Conservation (phyloP, 2,888 invertebrate genomes). For the Acholoe squamosa region DNA sequence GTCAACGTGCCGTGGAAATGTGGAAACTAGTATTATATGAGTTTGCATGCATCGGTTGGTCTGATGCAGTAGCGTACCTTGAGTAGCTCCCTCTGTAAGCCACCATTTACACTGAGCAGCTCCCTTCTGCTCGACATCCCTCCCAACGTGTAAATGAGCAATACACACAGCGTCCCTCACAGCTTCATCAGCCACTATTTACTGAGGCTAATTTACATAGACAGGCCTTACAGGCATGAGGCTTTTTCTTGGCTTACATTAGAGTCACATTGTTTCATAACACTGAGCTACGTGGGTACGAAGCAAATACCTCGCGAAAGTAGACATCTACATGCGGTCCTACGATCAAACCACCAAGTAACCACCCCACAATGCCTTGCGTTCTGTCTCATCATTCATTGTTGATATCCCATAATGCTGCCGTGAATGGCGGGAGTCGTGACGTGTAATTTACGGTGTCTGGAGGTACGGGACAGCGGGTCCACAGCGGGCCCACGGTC, state of each 20-base stretch:
- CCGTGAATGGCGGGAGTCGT: background rate
- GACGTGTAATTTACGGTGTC: too few species aligned
- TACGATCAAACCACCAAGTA: background rate
- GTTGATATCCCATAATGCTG: slow-evolving; percentile 24
- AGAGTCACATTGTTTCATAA: background rate
- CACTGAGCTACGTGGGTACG: background rate
- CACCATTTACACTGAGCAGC: background rate
- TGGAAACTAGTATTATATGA: too few species aligned
- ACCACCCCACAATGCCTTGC: background rate
- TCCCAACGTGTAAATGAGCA: slow-evolving; percentile 18
- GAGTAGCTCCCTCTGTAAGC: background rate
- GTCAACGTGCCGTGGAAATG: too few species aligned
- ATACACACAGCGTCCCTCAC: background rate
- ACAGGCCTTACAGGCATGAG: background rate
- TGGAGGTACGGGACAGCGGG: too few species aligned
- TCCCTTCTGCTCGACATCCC: background rate
- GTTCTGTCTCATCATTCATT: slow-evolving; percentile 2
- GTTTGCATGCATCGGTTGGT: too few species aligned
- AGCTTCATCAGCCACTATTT: slow-evolving; percentile 31
- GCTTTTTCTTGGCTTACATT: background rate
- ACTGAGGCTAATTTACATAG: slow-evolving; percentile 30
- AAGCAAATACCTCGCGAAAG: background rate
- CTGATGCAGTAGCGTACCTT: too few species aligned
- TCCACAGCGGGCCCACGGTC: too few species aligned
- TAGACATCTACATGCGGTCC: background rate